Conservation (phyloP, 2,797 vertebrate species). For the Chelidonichthys spinosus region DNA sequence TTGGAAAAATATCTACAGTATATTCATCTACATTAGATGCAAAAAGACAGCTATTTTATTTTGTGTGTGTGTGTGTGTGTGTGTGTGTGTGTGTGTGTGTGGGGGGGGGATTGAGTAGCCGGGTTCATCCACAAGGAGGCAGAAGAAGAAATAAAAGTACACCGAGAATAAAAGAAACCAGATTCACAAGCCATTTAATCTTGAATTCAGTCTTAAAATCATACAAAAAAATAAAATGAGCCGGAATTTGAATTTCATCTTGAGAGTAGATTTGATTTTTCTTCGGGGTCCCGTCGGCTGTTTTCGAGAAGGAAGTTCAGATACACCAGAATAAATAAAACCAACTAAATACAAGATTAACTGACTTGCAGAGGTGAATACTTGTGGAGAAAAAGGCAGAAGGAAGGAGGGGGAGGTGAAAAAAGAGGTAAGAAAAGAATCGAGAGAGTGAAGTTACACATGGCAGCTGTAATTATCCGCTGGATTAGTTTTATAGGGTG, state of each 20-base stretch:
- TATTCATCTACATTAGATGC: slow-evolving; percentile 28
- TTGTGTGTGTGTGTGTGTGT: too few relatives aligned
- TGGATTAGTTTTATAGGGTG: slow-evolving; percentile 57
- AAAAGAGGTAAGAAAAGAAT: slow-evolving; percentile 48
- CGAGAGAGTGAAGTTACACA: slow-evolving; percentile 54
- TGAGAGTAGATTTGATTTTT: neutral
- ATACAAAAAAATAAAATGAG: slow-evolving; percentile 66
- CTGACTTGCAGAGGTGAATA: slow-evolving; percentile 53
- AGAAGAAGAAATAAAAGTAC: slow-evolving; percentile 46
- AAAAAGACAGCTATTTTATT: slow-evolving; percentile 1
- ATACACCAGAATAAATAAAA: slow-evolving; percentile 67
- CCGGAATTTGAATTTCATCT: slow-evolving; percentile 30
- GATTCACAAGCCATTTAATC: slow-evolving; percentile 73
- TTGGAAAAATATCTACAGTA: slow-evolving; percentile 65
- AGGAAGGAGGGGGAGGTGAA: slow-evolving; percentile 32
- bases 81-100: too few relatives aligned
- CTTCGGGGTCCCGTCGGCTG: neutral
- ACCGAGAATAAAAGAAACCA: slow-evolving; percentile 21
- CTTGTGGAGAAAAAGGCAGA: slow-evolving; percentile 42
- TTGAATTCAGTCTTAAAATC: slow-evolving; percentile 67
- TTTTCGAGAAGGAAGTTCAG: neutral
- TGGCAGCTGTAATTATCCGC: slow-evolving; percentile 58
- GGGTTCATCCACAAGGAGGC: slow-evolving; percentile 36
- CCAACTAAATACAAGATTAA: slow-evolving; percentile 69
- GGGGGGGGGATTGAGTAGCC: slow-evolving; percentile 22